phyloP scores from a whole-genome alignment of 2,888 invertebrate species.

The Dilophus febrilis region DNA sequence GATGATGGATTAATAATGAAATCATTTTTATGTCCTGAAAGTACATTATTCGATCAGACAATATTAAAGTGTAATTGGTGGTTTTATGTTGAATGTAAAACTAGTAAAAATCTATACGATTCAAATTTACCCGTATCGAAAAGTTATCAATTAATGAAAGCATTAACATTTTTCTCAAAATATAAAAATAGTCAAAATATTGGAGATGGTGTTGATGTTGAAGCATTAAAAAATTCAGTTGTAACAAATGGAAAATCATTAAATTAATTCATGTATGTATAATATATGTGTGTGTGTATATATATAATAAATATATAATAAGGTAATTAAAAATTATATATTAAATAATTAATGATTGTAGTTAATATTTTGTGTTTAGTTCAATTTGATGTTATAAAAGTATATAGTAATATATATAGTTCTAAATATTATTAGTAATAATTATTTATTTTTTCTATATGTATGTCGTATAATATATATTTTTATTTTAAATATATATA shows the following conservation, averaged over 20 bases:
- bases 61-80: conserved; percentile 88
- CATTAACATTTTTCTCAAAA: conserved; percentile 71
- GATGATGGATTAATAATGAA: conserved; percentile 81
- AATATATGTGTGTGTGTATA: no score
- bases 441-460: no score
- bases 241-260: conserved; percentile 21
- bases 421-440: no score
- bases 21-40: conserved; percentile 80
- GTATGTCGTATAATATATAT: no score
- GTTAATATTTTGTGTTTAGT: no score
- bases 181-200: conserved; percentile 46
- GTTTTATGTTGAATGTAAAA: conserved; percentile 83
- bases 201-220: conserved; percentile 10
- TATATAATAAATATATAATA: no score
- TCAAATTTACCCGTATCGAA: conserved; percentile 83
- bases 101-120: conserved; percentile 62
- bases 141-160: conserved; percentile 82
- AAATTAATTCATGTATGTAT: no score
- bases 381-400: no score
- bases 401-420: no score
- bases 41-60: conserved; percentile 79
- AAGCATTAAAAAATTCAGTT: conserved; percentile 13
- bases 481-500: no score
- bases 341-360: no score
- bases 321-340: no score